A percentile compares a stretch with the other conserved stretches of the same genome.
Conservation (phyloP, 92 coral and sea anemone genomes). For the Epizoanthus rinbou region DNA sequence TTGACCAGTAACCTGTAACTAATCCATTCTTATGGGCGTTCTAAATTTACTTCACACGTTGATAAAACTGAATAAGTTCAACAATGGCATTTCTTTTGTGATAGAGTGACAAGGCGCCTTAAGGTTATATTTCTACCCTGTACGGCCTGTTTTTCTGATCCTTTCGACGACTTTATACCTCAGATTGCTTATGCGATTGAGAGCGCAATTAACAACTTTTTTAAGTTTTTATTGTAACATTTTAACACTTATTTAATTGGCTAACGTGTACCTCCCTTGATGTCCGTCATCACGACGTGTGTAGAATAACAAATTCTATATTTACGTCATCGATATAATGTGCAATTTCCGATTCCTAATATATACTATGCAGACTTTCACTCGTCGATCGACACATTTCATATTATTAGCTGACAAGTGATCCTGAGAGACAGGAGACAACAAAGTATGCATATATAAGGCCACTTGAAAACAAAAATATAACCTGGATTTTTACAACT, state of each 20-base stretch:
- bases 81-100: background rate
- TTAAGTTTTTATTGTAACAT: background rate
- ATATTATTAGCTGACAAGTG: background rate
- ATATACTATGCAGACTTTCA: background rate
- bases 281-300: constrained; percentile 27
- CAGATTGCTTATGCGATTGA: constrained; percentile 1
- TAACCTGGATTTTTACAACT: too few relatives aligned
- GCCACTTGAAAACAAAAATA: background rate
- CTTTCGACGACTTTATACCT: background rate
- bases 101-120: constrained; percentile 1
- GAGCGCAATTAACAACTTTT: background rate
- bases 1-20: background rate
- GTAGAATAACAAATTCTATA: background rate
- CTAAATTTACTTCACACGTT: constrained; percentile 5
- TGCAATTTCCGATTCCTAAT: constrained; percentile 4
- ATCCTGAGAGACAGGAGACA: background rate
- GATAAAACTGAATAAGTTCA: background rate
- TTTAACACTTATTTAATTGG: constrained; percentile 3
- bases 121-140: background rate
- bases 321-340: constrained; percentile 22
- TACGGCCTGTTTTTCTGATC: background rate
- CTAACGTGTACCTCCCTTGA: background rate
- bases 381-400: background rate
- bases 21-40: background rate
- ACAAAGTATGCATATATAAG: background rate